These are phyloP conservation scores for Rhea americana DNA, from an alignment of 2,113 vertebrate genomes.

Conservation along the genomic window DNA sequence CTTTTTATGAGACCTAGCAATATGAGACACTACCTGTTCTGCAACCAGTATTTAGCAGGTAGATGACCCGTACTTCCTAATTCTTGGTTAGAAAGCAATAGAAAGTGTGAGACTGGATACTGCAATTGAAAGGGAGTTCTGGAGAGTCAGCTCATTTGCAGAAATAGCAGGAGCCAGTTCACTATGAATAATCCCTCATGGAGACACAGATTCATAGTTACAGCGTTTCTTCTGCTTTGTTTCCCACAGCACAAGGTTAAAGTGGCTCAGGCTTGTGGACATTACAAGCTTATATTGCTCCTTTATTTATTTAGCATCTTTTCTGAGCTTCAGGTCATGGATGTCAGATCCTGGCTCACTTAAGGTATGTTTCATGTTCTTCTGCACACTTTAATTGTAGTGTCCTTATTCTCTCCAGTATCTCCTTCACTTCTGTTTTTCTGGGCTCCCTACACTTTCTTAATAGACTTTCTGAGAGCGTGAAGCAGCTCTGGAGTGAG, in stretches of 20 bases:
- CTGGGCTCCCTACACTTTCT: background rate
- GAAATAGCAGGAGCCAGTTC: slow-evolving; percentile 40
- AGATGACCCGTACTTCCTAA: background rate
- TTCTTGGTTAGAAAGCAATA: background rate
- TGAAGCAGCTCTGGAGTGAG: background rate
- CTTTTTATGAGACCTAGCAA: background rate
- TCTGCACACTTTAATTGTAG: background rate
- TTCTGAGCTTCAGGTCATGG: background rate
- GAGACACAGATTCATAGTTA: slow-evolving; percentile 32
- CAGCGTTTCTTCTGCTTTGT: slow-evolving; percentile 57
- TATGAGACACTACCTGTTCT: background rate
- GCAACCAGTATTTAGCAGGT: background rate
- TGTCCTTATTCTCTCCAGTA: background rate
- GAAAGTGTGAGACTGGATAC: background rate
- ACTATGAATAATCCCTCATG: background rate
- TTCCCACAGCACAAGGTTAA: slow-evolving; percentile 11
- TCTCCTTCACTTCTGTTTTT: background rate
- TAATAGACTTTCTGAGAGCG: background rate
- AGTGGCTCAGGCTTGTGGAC: slow-evolving; percentile 25
- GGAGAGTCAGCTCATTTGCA: slow-evolving; percentile 49
- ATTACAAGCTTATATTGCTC: background rate
- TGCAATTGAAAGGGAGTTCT: slow-evolving; percentile 29
- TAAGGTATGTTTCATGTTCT: background rate
- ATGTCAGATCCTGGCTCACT: background rate
- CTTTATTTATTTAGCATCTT: slow-evolving; percentile 23